Conservation (phyloP, 2,797 vertebrate genomes). For the Siniperca scherzeri region DNA sequence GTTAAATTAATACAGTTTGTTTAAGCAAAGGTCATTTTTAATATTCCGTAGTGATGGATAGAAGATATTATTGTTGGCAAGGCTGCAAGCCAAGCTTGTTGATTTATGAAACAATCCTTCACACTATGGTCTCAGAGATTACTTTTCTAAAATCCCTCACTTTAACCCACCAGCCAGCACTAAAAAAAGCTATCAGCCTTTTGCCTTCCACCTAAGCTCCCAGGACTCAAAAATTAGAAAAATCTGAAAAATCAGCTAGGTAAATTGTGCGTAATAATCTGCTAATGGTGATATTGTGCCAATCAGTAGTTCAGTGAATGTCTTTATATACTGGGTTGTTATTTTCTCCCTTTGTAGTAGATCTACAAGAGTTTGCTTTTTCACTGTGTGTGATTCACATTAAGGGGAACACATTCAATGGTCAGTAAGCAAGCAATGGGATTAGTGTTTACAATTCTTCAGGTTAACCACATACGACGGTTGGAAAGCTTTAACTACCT, state of each 20-base stretch:
- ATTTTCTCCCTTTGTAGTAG: conserved; percentile 31
- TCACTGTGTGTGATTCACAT: conserved; percentile 42
- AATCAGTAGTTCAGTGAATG: conserved; percentile 2
- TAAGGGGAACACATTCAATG: conserved; percentile 61
- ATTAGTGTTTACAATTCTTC: conserved; percentile 63
- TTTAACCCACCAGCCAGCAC: conserved; percentile 38
- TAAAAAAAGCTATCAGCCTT: conserved; percentile 26
- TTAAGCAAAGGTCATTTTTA: conserved; percentile 59
- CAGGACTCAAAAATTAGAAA: background rate
- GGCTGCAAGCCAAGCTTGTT: conserved; percentile 42
- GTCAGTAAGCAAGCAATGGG: conserved; percentile 61
- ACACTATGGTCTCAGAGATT: conserved; percentile 45
- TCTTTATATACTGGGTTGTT: background rate
- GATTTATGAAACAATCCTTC: conserved; percentile 72
- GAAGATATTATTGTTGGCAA: conserved; percentile 65
- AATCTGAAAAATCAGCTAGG: conserved; percentile 18
- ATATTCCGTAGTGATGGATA: conserved; percentile 60
- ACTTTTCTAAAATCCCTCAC: conserved; percentile 55
- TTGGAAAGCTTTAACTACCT: conserved; percentile 52
- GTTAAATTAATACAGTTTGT: conserved; percentile 63
- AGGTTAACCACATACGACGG: conserved; percentile 57
- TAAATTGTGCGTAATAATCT: conserved; percentile 24
- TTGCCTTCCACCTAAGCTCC: conserved; percentile 32
- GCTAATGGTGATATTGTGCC: conserved; percentile 11
- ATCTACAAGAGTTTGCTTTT: conserved; percentile 26